Conservation (phyloP, 1,140 invertebrate genomes). For the Drosophila nigromelanica region DNA sequence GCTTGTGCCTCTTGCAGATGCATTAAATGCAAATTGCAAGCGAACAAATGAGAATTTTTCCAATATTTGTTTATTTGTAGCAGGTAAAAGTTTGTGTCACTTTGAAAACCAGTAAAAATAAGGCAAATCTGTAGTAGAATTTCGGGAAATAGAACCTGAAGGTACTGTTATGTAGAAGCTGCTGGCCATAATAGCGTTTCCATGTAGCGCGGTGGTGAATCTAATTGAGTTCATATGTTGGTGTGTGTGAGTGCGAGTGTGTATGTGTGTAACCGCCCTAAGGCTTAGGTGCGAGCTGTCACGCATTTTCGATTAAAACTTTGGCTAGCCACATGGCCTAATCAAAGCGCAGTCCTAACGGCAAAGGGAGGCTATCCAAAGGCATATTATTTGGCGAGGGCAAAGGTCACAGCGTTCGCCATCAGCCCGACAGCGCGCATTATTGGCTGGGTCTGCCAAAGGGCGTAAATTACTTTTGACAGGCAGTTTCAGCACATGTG, state of each 20-base stretch:
- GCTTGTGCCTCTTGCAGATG: slow-evolving; percentile 1
- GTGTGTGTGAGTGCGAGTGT: neutral
- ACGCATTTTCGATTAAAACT: slow-evolving; percentile 76
- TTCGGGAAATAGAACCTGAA: neutral
- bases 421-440: slow-evolving; percentile 46
- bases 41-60: neutral
- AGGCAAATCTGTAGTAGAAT: slow-evolving; percentile 11
- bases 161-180: neutral
- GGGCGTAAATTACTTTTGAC: slow-evolving; percentile 72
- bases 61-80: neutral
- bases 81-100: neutral
- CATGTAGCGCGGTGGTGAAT: slow-evolving; percentile 1
- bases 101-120: slow-evolving; percentile 2
- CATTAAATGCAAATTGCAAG: slow-evolving; percentile 27
- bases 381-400: slow-evolving; percentile 12
- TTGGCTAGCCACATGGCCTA: slow-evolving; percentile 46
- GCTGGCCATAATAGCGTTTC: slow-evolving; percentile 1
- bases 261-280: neutral
- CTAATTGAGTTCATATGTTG: slow-evolving; percentile 20
- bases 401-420: slow-evolving; percentile 29
- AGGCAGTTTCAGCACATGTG: slow-evolving; percentile 32
- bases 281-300: slow-evolving; percentile 28
- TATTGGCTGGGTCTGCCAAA: slow-evolving; percentile 60
- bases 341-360: slow-evolving; percentile 44
- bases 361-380: slow-evolving; percentile 41